Conservation (phyloP, 64 coral and sea anemone species). For the Catalaphyllia jardinei region DNA sequence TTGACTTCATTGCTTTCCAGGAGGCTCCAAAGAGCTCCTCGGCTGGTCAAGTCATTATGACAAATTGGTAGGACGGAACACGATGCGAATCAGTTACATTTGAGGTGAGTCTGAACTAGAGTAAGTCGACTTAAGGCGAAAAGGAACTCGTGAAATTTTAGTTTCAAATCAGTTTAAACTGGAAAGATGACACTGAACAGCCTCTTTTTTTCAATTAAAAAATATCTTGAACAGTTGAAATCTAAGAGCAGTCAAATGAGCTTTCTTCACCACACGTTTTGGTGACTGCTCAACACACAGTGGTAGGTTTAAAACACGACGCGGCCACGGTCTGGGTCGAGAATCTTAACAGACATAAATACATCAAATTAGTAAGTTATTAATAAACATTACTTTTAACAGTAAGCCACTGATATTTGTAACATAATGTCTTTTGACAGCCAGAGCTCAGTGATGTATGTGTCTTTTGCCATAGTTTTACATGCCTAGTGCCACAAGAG, state of each 20-base stretch:
- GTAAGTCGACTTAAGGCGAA: background rate
- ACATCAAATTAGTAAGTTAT: constrained; percentile 51
- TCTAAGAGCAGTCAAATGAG: background rate
- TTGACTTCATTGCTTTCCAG: constrained; percentile 78
- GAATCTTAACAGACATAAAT: constrained; percentile 19
- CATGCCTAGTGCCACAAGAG: too few relatives aligned
- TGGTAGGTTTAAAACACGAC: constrained; percentile 20
- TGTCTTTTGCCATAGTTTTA: too few relatives aligned
- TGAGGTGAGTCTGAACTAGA: background rate
- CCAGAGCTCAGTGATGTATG: too few relatives aligned
- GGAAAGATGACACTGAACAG: too few relatives aligned
- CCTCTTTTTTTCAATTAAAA: too few relatives aligned
- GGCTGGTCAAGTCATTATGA: constrained; percentile 13
- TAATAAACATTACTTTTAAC: background rate
- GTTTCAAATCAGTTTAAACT: too few relatives aligned
- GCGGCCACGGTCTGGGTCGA: constrained; percentile 62
- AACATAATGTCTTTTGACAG: too few relatives aligned
- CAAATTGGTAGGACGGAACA: constrained; percentile 81
- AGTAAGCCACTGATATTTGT: too few relatives aligned
- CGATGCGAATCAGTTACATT: constrained; percentile 17
- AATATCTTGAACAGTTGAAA: too few relatives aligned
- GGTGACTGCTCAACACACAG: constrained; percentile 42
- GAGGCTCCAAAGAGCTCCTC: constrained; percentile 55
- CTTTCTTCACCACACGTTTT: background rate
- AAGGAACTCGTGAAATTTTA: too few relatives aligned